A percentile compares a stretch with the other conserved stretches of the same genome.
phyloP scores from a whole-genome alignment of 2,113 vertebrate genomes.

The Clarias magur region DNA sequence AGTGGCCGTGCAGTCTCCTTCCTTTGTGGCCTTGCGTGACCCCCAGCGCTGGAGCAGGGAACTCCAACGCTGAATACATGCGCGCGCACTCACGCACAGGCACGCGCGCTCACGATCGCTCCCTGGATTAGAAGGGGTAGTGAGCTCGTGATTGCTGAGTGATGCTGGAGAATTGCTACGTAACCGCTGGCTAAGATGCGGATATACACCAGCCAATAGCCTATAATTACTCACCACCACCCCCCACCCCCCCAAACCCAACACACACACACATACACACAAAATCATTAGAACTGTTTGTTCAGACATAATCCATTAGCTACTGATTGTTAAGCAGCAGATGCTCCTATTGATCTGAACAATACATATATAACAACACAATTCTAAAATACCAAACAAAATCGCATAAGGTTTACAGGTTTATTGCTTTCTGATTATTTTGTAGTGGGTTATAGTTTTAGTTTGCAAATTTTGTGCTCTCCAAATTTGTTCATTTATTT shows the following conservation, averaged over 20 bases:
- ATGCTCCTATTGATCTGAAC: background rate
- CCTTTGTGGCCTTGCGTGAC: background rate
- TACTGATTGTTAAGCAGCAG: background rate
- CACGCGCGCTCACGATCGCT: background rate
- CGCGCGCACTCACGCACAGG: background rate
- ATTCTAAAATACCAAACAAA: background rate
- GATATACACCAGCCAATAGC: background rate
- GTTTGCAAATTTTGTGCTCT: background rate
- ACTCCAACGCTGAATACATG: background rate
- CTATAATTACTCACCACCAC: background rate
- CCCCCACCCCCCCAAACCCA: too few species aligned
- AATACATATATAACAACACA: background rate
- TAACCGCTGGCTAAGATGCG: background rate
- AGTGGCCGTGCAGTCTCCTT: constrained; percentile 10
- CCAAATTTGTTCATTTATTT: background rate
- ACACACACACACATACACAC: too few species aligned
- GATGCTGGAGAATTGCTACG: background rate
- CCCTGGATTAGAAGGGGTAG: background rate
- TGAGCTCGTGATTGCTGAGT: background rate
- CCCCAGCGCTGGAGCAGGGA: background rate
- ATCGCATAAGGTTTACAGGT: background rate
- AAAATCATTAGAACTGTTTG: background rate
- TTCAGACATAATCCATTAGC: background rate
- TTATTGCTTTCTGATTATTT: background rate
- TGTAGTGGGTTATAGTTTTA: background rate